Percentiles rank a stretch among this genome's conserved stretches.
Conservation (phyloP, 2,888 invertebrate genomes). For the Margaritifera margaritifera region DNA sequence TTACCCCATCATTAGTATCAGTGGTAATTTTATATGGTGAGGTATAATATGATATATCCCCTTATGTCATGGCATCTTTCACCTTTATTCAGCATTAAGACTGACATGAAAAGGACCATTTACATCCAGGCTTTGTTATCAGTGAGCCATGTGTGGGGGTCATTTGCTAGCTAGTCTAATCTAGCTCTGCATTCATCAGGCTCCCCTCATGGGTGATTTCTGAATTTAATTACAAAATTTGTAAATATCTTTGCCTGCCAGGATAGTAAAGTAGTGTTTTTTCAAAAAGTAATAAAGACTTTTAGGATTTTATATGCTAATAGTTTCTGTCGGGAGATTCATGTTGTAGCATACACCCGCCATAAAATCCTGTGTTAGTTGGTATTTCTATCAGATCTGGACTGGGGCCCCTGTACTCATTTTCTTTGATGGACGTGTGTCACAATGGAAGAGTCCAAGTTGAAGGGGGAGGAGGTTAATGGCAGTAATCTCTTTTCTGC, state of each 20-base stretch:
- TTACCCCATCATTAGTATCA: too few relatives aligned
- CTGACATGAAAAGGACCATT: conserved; percentile 17
- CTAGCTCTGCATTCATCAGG: neutral
- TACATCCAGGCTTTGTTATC: conserved; percentile 13
- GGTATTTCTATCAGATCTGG: conserved; percentile 41
- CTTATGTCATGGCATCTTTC: conserved; percentile 1
- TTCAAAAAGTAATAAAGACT: conserved; percentile 15
- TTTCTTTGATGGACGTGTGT: conserved; percentile 69
- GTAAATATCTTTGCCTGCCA: conserved; percentile 8
- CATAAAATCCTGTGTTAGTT: conserved; percentile 32
- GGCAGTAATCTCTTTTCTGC: conserved; percentile 16
- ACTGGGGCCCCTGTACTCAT: conserved; percentile 60
- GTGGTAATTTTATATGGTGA: too few relatives aligned
- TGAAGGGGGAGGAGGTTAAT: conserved; percentile 33
- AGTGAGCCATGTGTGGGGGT: conserved; percentile 13
- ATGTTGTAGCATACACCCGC: conserved; percentile 10
- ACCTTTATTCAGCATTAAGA: conserved; percentile 4
- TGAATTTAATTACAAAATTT: too few relatives aligned
- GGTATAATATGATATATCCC: neutral
- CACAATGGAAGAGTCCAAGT: conserved; percentile 61
- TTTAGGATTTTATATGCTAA: conserved; percentile 14
- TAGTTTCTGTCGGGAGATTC: conserved; percentile 4
- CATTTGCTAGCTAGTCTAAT: conserved; percentile 5
- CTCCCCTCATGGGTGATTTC: neutral
- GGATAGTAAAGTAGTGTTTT: neutral